Evolutionary conservation across 2,888 invertebrate species (phyloP), one percentile per base, ranked within the genome.

Genomic region (Maniola hyperantus): DNA sequence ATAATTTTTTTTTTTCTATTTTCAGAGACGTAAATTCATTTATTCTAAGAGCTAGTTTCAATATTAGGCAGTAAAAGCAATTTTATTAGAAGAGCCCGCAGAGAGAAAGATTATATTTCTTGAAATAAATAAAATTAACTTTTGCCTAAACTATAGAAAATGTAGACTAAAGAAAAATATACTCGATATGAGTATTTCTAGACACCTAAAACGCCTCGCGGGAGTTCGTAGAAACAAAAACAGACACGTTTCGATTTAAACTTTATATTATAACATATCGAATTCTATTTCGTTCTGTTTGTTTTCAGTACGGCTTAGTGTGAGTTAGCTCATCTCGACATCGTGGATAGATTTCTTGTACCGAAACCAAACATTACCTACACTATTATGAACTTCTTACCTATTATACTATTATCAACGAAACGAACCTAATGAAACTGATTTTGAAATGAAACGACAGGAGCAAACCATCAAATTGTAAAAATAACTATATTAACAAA

Each of bases 241-340:
- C n/a, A 53, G 2, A 53, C 53, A 53, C 33, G n/a, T 33, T 53
- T 53, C 53, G 53, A 53, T 53, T 53, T 34, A 53, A 53, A 53
- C 53, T 53, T 53, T n/a, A n/a, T n/a, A n/a, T 53, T 33, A 33
- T 34, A 26, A 2, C 2, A n/a, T 53, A 53, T 53, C 53, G 53
- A 53, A 53, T 53, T n/a, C n/a, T n/a, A 34, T 34, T n/a, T 33
- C 10, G 26, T 11, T 2, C 4, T 20, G 50, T 50, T 20, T 51
- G 46, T 8, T 13, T 48, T 6, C 6, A 18, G 46, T 6, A 18
- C 46, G 15, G 5, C 11, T 2, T 42, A 10, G 11, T 42, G 11
- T 11, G 42, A 42, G 36, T 36, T 36, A 5, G 7, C 7, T 48
- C 15, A 18, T 18, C 15, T 15, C 46, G 46, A 48, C 8, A 48